These are phyloP conservation scores for Solenodon paradoxus DNA, from an alignment of 2,113 vertebrate genomes.

Conservation along the genomic window DNA sequence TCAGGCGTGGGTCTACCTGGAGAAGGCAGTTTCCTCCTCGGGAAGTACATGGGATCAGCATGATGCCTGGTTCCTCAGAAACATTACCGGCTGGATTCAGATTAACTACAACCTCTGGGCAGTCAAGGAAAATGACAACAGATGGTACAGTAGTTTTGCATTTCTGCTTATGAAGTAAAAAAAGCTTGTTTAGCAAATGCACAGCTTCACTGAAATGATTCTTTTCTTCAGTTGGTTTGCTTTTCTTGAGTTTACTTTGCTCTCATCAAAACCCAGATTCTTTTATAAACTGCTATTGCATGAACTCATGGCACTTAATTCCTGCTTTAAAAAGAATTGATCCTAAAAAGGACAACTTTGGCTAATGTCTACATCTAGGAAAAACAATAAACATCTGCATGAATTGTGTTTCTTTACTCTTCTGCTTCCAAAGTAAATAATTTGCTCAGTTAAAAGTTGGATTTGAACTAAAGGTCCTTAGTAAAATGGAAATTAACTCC, in stretches of 20 bases:
- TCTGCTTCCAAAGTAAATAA: neutral
- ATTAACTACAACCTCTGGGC: slow-evolving; percentile 93
- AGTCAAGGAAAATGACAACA: slow-evolving; percentile 92
- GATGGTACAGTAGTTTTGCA: slow-evolving; percentile 86
- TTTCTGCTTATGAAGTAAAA: neutral
- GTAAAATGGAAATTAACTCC: neutral
- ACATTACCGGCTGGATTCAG: slow-evolving; percentile 97
- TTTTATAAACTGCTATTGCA: slow-evolving; percentile 50
- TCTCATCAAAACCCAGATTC: slow-evolving; percentile 43
- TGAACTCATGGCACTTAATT: slow-evolving; percentile 48
- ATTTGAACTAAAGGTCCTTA: neutral
- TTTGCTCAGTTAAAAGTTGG: neutral
- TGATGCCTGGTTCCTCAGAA: slow-evolving; percentile 99
- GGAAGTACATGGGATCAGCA: slow-evolving; percentile 97
- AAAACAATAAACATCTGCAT: neutral
- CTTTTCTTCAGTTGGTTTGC: slow-evolving; percentile 59
- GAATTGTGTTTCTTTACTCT: slow-evolving; percentile 49
- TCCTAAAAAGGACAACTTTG: neutral
- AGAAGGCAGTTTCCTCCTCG: slow-evolving; percentile 95
- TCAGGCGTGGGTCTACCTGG: slow-evolving; percentile 93
- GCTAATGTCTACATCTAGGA: slow-evolving; percentile 68
- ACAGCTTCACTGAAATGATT: slow-evolving; percentile 36
- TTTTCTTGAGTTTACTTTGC: slow-evolving; percentile 72
- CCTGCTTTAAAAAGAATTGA: neutral
- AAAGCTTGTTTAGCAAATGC: neutral